phyloP scores from a whole-genome alignment of 2,888 invertebrate genomes.

The Dione juno region DNA sequence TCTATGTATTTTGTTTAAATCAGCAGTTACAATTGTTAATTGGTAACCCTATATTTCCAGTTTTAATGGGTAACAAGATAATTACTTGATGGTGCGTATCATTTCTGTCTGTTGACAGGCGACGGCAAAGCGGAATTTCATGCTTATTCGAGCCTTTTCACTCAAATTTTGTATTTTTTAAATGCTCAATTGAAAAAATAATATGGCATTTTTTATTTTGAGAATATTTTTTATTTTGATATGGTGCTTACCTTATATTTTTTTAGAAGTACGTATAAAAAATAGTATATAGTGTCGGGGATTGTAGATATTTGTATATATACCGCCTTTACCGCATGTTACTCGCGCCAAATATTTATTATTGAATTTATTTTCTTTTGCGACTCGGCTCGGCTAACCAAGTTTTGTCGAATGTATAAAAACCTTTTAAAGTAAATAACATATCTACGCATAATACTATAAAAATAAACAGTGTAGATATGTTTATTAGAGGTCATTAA shows the following conservation, averaged over 20 bases:
- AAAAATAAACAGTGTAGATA: too few species aligned
- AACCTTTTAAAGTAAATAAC: not conserved
- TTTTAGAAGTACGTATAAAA: not conserved
- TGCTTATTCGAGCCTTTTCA: constrained; percentile 32
- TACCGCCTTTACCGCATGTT: not conserved
- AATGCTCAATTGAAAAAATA: constrained; percentile 16
- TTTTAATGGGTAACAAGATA: constrained; percentile 46
- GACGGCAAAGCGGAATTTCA: constrained; percentile 37
- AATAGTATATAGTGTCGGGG: not conserved
- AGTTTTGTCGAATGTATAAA: not conserved
- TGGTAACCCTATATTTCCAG: constrained; percentile 49
- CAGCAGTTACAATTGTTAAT: constrained; percentile 48
- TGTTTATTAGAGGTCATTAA: too few species aligned
- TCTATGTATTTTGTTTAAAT: constrained; percentile 51
- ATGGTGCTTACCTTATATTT: not conserved
- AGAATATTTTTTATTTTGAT: too few species aligned
- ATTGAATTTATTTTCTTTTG: not conserved
- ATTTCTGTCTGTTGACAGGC: constrained; percentile 42
- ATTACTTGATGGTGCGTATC: constrained; percentile 46
- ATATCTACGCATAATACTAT: not conserved
- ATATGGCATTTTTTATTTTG: constrained; percentile 3
- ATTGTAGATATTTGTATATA: not conserved
- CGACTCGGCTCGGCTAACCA: not conserved
- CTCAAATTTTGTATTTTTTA: constrained; percentile 18
- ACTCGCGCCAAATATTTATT: not conserved